Conservation (phyloP, 2,797 vertebrate species). For the Sciurus vulgaris region DNA sequence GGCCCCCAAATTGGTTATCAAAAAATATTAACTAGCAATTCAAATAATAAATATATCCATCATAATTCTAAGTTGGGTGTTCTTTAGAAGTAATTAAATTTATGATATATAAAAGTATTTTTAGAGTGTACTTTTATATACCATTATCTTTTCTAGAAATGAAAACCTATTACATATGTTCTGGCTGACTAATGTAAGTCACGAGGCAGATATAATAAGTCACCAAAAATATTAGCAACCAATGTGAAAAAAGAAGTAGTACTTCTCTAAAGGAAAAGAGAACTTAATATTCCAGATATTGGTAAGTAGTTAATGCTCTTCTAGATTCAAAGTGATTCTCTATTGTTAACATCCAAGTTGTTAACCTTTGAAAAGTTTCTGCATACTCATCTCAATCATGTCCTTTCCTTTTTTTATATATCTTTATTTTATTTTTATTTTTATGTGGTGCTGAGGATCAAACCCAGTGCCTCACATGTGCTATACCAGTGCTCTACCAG, state of each 20-base stretch:
- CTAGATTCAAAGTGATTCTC: not conserved
- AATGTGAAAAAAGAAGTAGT: not conserved
- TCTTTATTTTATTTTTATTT: too few relatives aligned
- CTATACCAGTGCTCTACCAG: too few relatives aligned
- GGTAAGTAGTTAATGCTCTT: slow-evolving; percentile 2
- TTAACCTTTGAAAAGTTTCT: not conserved
- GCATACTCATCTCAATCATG: not conserved
- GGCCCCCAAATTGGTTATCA: not conserved
- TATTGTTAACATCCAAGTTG: not conserved
- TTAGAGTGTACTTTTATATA: slow-evolving; percentile 1
- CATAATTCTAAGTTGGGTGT: not conserved
- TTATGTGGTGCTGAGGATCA: too few relatives aligned
- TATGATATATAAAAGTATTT: slow-evolving; percentile 12
- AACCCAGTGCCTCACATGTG: too few relatives aligned
- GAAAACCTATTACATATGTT: not conserved
- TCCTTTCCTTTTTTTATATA: not conserved
- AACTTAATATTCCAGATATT: slow-evolving; percentile 33
- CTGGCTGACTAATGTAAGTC: not conserved
- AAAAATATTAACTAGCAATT: slow-evolving; percentile 33
- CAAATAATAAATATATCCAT: not conserved
- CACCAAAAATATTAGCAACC: not conserved
- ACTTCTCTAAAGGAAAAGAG: not conserved
- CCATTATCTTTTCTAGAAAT: slow-evolving; percentile 1
- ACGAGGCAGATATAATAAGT: slow-evolving; percentile 33
- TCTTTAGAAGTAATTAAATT: slow-evolving; percentile 11